A percentile compares a stretch with the other conserved stretches of the same genome.
Evolutionary conservation across 2,113 vertebrate genomes (phyloP).

Genomic region (Chamaetylas fuelleborni): DNA sequence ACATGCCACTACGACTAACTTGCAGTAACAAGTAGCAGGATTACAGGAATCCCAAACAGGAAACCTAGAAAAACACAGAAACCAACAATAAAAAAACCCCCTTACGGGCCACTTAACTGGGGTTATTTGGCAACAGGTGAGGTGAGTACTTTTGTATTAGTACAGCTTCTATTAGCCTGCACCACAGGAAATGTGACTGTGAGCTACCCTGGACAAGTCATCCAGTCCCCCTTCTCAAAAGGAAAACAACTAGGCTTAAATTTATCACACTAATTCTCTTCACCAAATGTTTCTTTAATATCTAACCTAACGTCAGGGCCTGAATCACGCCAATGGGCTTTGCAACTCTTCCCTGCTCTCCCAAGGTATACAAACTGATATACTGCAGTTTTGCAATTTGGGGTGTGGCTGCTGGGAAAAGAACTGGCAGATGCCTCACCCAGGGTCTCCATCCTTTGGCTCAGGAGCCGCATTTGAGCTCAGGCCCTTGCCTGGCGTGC

Average conservation of each 20-base stretch:
- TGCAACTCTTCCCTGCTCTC: background rate
- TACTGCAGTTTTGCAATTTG: background rate
- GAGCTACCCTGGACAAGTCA: background rate
- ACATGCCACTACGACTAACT: background rate
- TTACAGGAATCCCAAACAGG: background rate
- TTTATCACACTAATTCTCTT: background rate
- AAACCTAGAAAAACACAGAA: background rate
- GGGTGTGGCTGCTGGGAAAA: background rate
- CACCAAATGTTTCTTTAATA: background rate
- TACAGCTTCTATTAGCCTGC: background rate
- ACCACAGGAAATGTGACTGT: background rate
- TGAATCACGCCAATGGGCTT: background rate
- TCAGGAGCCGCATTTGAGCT: background rate
- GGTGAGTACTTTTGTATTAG: background rate
- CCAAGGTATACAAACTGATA: background rate
- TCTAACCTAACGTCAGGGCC: background rate
- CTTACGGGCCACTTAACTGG: background rate
- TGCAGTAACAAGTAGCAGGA: background rate
- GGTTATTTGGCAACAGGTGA: background rate
- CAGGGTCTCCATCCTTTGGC: background rate
- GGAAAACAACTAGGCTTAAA: background rate
- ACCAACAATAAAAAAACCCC: background rate
- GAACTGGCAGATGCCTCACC: background rate
- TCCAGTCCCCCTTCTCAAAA: background rate
- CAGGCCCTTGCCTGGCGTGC: background rate